phyloP scores from a whole-genome alignment of 1,140 invertebrate species.

The Octopus sinensis region DNA sequence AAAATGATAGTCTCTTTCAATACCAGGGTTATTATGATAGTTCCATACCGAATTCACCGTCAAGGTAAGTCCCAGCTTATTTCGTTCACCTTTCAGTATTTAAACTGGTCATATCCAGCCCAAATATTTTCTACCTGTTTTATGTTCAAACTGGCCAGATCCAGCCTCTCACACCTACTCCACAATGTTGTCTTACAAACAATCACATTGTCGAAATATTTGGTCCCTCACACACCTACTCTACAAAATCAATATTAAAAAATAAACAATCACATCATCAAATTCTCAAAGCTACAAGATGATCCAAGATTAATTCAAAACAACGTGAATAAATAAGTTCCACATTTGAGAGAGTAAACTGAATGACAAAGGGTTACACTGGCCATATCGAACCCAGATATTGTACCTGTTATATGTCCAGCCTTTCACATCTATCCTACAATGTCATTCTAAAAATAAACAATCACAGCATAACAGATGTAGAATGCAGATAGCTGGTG shows the following conservation, averaged over 20 bases:
- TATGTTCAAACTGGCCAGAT: neutral
- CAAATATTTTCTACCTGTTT: neutral
- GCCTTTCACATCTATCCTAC: too few relatives aligned
- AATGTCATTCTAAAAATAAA: too few relatives aligned
- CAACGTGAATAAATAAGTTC: too few relatives aligned
- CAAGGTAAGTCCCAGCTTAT: neutral
- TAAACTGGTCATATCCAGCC: neutral
- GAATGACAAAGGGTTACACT: too few relatives aligned
- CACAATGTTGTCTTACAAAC: neutral
- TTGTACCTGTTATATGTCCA: too few relatives aligned
- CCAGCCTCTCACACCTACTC: neutral
- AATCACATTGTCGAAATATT: neutral
- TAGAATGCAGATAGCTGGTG: too few relatives aligned
- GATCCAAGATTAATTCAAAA: too few relatives aligned
- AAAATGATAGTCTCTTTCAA: constrained; percentile 43
- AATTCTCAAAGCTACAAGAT: too few relatives aligned
- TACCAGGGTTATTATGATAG: constrained; percentile 23
- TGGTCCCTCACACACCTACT: neutral
- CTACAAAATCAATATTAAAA: neutral
- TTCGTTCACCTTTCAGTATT: neutral
- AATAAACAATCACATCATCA: too few relatives aligned
- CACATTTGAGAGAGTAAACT: too few relatives aligned
- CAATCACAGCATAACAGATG: too few relatives aligned
- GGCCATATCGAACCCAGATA: too few relatives aligned
- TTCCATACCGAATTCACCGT: constrained; percentile 7